phyloP scores from a whole-genome alignment of 2,113 vertebrate species.

The Isurus oxyrinchus region DNA sequence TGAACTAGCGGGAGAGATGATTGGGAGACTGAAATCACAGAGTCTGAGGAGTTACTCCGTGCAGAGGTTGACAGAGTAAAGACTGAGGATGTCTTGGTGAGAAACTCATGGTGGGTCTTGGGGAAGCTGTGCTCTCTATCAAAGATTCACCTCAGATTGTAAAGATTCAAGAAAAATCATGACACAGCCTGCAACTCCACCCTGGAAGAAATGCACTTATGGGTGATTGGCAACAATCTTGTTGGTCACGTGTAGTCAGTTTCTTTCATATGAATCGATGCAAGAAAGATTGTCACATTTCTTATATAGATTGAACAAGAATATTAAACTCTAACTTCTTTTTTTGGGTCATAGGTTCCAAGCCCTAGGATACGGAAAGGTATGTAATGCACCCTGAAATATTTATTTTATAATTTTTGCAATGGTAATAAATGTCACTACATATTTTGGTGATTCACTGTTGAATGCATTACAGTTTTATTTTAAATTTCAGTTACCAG shows the following conservation, averaged over 20 bases:
- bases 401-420: neutral
- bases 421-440: neutral
- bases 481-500: constrained; percentile 8
- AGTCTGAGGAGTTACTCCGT: neutral
- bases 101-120: neutral
- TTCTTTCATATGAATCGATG: neutral
- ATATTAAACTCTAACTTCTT: neutral
- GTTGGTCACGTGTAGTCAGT: neutral
- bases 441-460: neutral
- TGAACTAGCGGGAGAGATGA: neutral
- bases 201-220: neutral
- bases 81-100: neutral
- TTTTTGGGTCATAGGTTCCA: neutral
- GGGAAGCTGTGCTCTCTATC: neutral
- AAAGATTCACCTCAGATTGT: neutral
- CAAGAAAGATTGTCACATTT: neutral
- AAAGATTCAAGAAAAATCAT: neutral
- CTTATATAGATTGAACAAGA: neutral
- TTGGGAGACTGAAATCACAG: neutral
- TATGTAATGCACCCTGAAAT: neutral
- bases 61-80: neutral
- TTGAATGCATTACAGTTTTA: neutral
- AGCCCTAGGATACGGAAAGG: neutral
- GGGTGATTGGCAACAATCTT: neutral
- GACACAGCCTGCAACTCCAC: neutral